Evolutionary conservation across 92 coral and sea anemone genomes (phyloP), one percentile per base, ranked within the genome.

Genomic region (Metridium senile): DNA sequence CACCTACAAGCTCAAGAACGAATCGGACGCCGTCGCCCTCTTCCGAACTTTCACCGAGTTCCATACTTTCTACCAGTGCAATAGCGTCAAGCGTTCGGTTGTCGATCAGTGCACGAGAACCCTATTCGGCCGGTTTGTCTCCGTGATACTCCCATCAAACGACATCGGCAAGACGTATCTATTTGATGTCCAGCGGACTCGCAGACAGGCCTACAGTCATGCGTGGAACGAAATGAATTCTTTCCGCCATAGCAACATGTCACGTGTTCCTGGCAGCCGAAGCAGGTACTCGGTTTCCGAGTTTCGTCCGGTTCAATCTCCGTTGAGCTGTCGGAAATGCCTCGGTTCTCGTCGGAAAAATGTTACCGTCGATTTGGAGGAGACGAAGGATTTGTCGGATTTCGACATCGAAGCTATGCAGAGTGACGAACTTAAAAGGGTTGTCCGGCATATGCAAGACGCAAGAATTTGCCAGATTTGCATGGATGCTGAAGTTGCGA

Each of bases 61-160:
- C 88, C 99, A 96, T 90, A 96, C 99, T 11, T 96, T 96, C 77
- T 96, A 89, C 76, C 97, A 96, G 79, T 96, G 99, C 45, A 96
- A 88, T 81, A 87, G 93, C 4, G 97, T 96, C 39, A 96, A 96
- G 72, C 92, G 94, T 27, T 96, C 99, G 35, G 99, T 96, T 18
- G 87, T 96, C 49, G 99, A 96, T 65, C 99, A 96, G 79, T 89
- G 91, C 74, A 96, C 99, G 26, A 82, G 97, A 72, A 96, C 99
- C 34, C 74, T 91, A 17, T 73, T 93, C 9, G 99, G 99, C 8
- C 90, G 94, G 34, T 68, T 92, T 29, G 83, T 92, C 8, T 89
- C 96, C 22, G 84, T 92, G 35, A 68, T 96, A 70, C 71, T 87
- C 4, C 97, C 99, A 9, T 82, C 85, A 32, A 92, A 81, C 65